Evolutionary conservation across 1,140 invertebrate species (phyloP), one percentile per base, ranked within the genome.

Genomic region (Anastrepha ludens): DNA sequence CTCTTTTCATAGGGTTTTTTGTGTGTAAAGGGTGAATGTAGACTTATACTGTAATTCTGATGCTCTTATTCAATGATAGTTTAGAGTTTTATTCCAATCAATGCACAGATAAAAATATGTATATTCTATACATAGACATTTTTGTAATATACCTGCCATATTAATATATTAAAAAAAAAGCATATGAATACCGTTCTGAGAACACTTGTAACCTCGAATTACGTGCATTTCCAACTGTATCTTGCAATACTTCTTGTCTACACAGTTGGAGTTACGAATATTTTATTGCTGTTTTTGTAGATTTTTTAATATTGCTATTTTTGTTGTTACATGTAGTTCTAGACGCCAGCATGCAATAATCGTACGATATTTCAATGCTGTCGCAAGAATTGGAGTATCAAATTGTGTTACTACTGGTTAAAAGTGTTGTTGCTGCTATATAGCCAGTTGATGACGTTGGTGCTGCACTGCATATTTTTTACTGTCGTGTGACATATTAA

Each of bases 401-500:
- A 29, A 29, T 29, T 29, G 29, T 29, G 29, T 29, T 29, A 29
- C 29, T 29, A 29, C 29, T 29, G 29, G 29, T 29, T 55, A 55
- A 11, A 55, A 55, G 50, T 55, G 2, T 55, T 55, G 50, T 11
- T 55, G 50, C 11, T 0, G 50, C 11, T 55, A 3, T n/a, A 55
- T 55, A 55, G 6, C 50, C 50, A 11, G 50, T 55, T 55, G 50
- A 2, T 11, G 50, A 11, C 50, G 50, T 67, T 39, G 7, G 7
- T 20, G 64, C 64, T 67, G 64, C n/a, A 39, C 39, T 67, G 29
- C 29, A 29, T n/a, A 67, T 39, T 67, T n/a, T 91, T 89, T 89
- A 47, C 89, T 90, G 89, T 89, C 91, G 91, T 88, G 47, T 89
- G 89, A 91, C 91, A 91, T 91, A 91, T 91, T 91, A 90, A 90